A percentile compares a stretch with the other conserved stretches of the same genome.
These are phyloP conservation scores for Stomatorhinus walkeri DNA, from an alignment of 2,797 vertebrate species.

Conservation along the genomic window DNA sequence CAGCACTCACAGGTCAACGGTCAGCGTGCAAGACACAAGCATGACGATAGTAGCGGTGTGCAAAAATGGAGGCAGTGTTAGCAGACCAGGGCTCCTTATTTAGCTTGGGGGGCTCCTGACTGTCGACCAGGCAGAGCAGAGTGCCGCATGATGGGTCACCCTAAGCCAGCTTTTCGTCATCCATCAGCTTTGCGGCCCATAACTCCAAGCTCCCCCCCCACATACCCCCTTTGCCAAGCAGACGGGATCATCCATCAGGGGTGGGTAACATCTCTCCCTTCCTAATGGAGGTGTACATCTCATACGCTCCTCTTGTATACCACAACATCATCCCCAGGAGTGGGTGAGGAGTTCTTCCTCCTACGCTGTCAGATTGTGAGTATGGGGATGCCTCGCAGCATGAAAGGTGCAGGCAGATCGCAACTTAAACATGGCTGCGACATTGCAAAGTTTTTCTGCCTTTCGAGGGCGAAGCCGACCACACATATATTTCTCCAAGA, in stretches of 20 bases:
- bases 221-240: neutral
- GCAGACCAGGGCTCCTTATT: neutral
- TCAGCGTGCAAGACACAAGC: neutral
- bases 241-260: neutral
- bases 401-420: neutral
- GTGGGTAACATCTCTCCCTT: neutral
- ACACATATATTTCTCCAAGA: neutral
- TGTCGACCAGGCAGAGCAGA: neutral
- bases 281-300: neutral
- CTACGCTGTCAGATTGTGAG: neutral
- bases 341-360: neutral
- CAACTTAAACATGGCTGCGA: neutral
- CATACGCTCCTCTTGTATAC: neutral
- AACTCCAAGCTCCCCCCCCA: neutral
- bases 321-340: neutral
- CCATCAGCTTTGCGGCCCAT: neutral
- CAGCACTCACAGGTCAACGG: neutral
- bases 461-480: neutral
- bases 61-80: neutral
- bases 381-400: neutral
- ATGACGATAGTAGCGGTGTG: neutral
- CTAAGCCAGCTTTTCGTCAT: neutral
- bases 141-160: neutral
- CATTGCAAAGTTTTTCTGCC: neutral
- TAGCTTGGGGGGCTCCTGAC: neutral